Evolutionary conservation across 2,113 vertebrate species (phyloP), one percentile per base, ranked within the genome.

Genomic region (Etheostoma cragini): DNA sequence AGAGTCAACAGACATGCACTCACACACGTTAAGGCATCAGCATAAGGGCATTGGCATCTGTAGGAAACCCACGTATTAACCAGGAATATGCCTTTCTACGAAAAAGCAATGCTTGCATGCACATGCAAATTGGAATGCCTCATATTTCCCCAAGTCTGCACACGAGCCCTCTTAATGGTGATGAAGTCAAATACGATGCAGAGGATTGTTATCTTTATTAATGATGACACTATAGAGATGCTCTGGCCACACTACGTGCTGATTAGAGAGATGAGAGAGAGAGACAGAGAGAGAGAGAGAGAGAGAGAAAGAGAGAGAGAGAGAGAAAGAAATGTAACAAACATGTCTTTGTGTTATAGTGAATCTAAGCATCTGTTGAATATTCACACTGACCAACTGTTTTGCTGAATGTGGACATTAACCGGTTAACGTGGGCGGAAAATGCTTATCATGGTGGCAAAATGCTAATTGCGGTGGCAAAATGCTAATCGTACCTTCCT

Each of bases 401-500:
- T 73, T 69, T 19, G 52, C 72, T 21, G 65, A 73, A 30, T 56
- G 33, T n/a, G 35, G 78, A 70, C 72, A 78, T 76, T 72, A 56
- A 64, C 68, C 45, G 54, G 49, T 60, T 68, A 50, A 69, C 54
- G 86, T 86, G 82, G 79, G 84, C 14, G 70, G 61, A 49, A 86
- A 72, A 80, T 87, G 88, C 72, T 80, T 58, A 84, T 67, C 12
- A 17, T 21, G 13, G 67, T 56, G 50, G 70, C 21, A 76, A 73
- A 74, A 82, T 82, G 79, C 66, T 83, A 85, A 91, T 91, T 33
- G 69, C 0, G 19, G 67, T 56, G 50, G 70, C 21, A 76, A 73
- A 74, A 82, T 82, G 79, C 66, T 83, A 85, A 91, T 89, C 35
- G 72, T 0, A 16, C 24, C 73, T 76, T 84, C 53, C 33, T 79